Conservation (phyloP, 2,113 vertebrate genomes). For the Eclectus roratus region DNA sequence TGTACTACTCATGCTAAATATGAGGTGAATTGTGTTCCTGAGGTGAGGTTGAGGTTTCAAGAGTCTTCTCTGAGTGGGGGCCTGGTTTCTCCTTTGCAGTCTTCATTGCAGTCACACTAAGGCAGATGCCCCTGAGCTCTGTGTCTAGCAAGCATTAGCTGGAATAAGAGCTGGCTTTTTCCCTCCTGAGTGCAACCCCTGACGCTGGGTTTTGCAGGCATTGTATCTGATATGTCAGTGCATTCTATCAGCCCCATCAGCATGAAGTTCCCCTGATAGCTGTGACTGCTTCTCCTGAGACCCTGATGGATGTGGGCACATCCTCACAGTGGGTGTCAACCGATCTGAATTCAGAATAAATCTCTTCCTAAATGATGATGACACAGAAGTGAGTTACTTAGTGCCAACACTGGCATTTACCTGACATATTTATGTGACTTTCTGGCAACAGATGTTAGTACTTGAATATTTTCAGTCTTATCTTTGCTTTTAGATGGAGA, state of each 20-base stretch:
- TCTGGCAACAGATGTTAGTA: not conserved
- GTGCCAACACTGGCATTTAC: not conserved
- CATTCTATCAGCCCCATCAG: not conserved
- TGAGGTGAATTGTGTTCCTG: rapidly evolving
- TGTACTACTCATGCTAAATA: not conserved
- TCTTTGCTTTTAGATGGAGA: not conserved
- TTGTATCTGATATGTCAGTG: not conserved
- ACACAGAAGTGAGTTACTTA: not conserved
- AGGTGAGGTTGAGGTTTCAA: not conserved
- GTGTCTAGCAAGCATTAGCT: not conserved
- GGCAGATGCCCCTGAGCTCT: not conserved
- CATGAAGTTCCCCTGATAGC: not conserved
- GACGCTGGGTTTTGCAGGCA: not conserved
- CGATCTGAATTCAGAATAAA: not conserved
- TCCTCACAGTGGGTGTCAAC: not conserved
- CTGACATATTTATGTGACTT: not conserved
- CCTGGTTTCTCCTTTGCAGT: not conserved
- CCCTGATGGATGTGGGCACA: not conserved
- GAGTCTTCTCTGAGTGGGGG: not conserved
- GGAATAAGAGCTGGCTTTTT: not conserved
- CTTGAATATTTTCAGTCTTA: not conserved
- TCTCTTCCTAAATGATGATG: not conserved
- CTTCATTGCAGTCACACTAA: not conserved
- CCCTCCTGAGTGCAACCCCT: not conserved
- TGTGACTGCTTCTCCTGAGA: not conserved